Conservation (phyloP, 2,888 invertebrate species). For the Elaeidobius kamerunicus region DNA sequence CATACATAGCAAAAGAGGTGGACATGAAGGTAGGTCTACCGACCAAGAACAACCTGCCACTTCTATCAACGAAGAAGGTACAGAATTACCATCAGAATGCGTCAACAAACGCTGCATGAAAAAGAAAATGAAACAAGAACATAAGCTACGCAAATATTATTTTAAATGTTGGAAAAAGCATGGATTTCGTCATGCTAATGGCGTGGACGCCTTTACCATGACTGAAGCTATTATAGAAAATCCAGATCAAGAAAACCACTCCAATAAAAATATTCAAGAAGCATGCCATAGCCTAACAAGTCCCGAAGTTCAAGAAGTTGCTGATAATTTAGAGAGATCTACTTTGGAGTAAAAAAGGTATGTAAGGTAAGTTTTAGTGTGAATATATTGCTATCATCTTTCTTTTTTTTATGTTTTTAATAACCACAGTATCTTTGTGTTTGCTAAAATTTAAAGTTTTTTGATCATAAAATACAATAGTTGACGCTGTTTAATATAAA, state of each 20-base stretch:
- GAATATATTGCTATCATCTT: background rate
- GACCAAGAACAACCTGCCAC: background rate
- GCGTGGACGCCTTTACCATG: background rate
- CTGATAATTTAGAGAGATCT: background rate
- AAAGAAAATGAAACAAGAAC: background rate
- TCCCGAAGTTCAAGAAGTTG: conserved; percentile 1
- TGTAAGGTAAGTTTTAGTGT: background rate
- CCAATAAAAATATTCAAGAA: background rate
- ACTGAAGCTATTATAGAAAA: background rate
- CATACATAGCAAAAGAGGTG: background rate
- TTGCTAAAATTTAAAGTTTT: no score
- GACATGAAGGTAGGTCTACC: background rate
- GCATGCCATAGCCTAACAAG: background rate
- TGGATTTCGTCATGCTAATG: no score
- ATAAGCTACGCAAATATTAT: background rate
- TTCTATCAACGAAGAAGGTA: background rate
- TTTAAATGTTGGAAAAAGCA: background rate
- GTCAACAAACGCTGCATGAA: background rate
- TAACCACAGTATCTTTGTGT: no score
- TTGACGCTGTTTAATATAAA: no score
- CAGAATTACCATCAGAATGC: no score
- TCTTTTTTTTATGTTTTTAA: no score
- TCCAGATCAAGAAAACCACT: background rate
- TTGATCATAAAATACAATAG: no score
- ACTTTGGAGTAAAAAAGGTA: background rate